Evolutionary conservation across 2,797 vertebrate species (phyloP).

Genomic region (Graptemys geographica): DNA sequence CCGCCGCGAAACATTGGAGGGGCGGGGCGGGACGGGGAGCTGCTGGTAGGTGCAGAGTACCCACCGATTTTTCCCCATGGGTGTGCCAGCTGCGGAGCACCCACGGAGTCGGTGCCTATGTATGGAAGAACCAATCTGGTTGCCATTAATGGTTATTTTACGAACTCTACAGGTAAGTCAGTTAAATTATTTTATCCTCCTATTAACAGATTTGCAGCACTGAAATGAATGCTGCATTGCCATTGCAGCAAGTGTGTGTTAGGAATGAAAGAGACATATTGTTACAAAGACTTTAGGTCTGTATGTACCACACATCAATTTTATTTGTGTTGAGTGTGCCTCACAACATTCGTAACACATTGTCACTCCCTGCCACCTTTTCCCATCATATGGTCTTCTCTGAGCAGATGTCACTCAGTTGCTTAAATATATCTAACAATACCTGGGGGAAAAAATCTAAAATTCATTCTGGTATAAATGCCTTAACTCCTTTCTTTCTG

Average conservation of each 20-base stretch:
- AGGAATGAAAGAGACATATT: background rate
- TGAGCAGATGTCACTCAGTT: conserved; percentile 63
- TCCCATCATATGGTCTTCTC: conserved; percentile 62
- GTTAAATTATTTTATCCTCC: background rate
- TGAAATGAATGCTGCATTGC: background rate
- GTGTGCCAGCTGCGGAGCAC: no score
- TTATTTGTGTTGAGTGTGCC: conserved; percentile 16
- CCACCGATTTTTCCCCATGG: no score
- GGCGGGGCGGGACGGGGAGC: no score
- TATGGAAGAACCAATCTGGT: background rate
- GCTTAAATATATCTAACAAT: conserved; percentile 51
- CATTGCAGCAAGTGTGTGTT: background rate
- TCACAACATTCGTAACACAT: conserved; percentile 29
- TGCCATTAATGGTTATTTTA: background rate
- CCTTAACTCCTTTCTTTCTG: background rate
- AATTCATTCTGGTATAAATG: background rate
- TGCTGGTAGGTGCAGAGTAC: no score
- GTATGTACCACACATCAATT: background rate
- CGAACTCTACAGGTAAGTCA: background rate
- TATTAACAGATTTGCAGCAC: background rate
- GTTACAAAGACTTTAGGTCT: background rate
- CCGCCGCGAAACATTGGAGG: no score
- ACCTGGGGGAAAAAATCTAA: background rate
- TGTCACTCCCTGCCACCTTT: conserved; percentile 52
- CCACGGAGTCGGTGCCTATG: background rate